Evolutionary conservation across 2,113 vertebrate species (phyloP), one percentile per base, ranked within the genome.

Genomic region (Alligator mississippiensis): DNA sequence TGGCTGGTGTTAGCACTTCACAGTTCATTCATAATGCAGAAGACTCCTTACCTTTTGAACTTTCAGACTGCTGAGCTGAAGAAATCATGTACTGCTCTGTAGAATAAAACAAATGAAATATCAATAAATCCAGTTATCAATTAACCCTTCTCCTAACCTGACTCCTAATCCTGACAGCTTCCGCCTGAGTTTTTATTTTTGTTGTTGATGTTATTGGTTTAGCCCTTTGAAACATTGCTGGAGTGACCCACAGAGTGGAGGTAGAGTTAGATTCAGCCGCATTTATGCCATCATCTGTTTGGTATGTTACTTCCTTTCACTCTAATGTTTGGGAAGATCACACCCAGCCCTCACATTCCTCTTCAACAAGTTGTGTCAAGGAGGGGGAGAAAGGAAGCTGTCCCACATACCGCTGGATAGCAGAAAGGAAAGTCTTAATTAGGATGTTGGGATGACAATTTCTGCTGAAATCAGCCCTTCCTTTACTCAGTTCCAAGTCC

Each of bases 281-380:
- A 93, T 80, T 80, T 54, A 91, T 88, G 79, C 62, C 60, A 92
- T 98, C 97, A 98, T 95, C 94, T 93, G 80, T 96, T 97, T 96
- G 98, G 98, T 96, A 98, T 98, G 98, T 80, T 85, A 93, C 95
- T 98, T 98, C 98, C 97, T 98, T 97, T 98, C 96, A 92, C 97
- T 95, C 94, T 97, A 94, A 77, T 57, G 84, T 87, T 66, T 95
- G 97, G 97, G 97, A 98, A 97, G 98, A 95, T 96, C 98, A 97
- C 98, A 97, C 98, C 98, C 97, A 96, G 95, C 84, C 96, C 95
- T 95, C 14, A 1, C 97, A 97, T 98, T 97, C 97, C 97, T 97
- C 92, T 88, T 27, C 78, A 47, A 96, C 97, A 98, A 97, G 98
- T 97, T 84, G 84, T 96, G 95, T 97, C 98, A 98, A 97, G 95